Evolutionary conservation across 2,113 vertebrate genomes (phyloP).

Genomic region (Dipodomys ordii): DNA sequence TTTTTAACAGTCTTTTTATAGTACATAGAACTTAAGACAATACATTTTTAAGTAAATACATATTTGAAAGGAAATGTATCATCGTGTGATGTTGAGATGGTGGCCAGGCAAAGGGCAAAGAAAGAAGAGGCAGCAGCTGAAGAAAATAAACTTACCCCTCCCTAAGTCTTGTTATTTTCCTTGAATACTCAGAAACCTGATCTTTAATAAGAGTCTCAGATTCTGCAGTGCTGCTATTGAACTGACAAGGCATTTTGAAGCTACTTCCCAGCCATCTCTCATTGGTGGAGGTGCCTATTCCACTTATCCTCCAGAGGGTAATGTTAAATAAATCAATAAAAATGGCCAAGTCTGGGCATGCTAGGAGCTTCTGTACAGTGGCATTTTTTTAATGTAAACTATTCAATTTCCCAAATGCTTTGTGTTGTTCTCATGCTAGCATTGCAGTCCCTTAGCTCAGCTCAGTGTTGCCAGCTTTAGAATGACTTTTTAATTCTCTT

Average conservation of each 20-base stretch:
- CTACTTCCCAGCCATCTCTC: not conserved
- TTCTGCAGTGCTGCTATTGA: constrained; percentile 34
- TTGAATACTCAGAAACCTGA: not conserved
- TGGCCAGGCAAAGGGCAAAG: not conserved
- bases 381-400: constrained; percentile 66
- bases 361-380: constrained; percentile 34
- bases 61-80: not conserved
- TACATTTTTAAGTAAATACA: not conserved
- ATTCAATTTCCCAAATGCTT: constrained; percentile 41
- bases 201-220: not conserved
- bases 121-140: not conserved
- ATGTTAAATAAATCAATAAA: constrained; percentile 56
- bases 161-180: not conserved
- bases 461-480: not conserved
- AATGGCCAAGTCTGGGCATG: constrained; percentile 38
- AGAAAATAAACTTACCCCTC: not conserved
- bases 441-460: not conserved
- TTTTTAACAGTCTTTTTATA: not conserved
- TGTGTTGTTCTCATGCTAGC: constrained; percentile 33
- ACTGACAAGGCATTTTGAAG: constrained; percentile 24
- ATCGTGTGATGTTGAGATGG: not conserved
- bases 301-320: constrained; percentile 35
- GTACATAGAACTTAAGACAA: not conserved
- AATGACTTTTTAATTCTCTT: not conserved
- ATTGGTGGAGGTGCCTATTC: not conserved